Base-by-base conservation (phyloP, 2,113 vertebrate genomes). In the Megatriorchis doriae region DNA sequence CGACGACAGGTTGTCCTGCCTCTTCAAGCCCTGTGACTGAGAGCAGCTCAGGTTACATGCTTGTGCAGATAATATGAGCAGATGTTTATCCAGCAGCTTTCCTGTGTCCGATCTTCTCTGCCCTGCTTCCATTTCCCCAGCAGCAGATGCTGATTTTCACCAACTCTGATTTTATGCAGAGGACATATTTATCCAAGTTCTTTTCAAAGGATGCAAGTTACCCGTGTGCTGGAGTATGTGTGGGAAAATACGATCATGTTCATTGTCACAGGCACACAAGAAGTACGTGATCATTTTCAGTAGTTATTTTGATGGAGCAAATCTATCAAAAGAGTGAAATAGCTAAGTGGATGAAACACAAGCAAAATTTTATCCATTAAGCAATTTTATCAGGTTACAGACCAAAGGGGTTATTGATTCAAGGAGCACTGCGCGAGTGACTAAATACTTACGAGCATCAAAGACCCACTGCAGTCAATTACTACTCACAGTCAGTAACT, bases 21-120 rank as follows among this genome's bases (percentile, higher is more conserved):
- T 48, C 45, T 27, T 59, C 73, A 26, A 55, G 36, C 21, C 29
- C 47, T 16, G 48, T 0, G 10, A 9, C 47, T 16, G 47, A n/a
- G 0, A 67, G 36, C 53, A 88, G 38, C 2, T 2, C 50, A 13
- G 31, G 21, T 48, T 55, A 53, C 5, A 0, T 11, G 15, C 47
- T 14, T 20, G 26, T 0, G 0, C 63, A 19, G 40, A 13, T 6
- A 43, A 29, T 0, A 9, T 0, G 2, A 88, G 58, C 2, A 3
- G n/a, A 40, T 36, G 2, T 36, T 31, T 40, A 34, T 17, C 42
- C 89, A 48, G 45, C n/a, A 83, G 31, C 73, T 68, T 20, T 61
- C 58, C 75, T 5, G 1, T 3, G 0, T 5, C 45, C 8, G 4
- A 6, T 43, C 53, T 75, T n/a, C 86, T 38, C 78, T 34, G 10